Evolutionary conservation across 2,113 vertebrate species (phyloP), one percentile per base, ranked within the genome.

Genomic region (Caranx ignobilis): DNA sequence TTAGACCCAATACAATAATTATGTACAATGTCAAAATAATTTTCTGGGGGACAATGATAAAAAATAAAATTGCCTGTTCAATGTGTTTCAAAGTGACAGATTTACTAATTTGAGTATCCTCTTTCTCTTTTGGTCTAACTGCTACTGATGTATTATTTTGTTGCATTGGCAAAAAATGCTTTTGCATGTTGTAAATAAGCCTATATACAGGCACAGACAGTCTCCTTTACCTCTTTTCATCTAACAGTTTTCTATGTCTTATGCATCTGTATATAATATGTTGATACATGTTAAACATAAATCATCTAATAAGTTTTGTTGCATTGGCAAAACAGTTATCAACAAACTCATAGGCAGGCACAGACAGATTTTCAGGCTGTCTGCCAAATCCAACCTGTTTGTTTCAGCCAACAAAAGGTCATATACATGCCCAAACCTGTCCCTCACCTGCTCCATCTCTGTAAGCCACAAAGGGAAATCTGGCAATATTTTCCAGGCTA

Each of bases 401-500:
- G 26, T 62, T 3, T 32, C 26, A 55, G n/a, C 31, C 43, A 5
- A n/a, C 5, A 79, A 13, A 68, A 64, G 12, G 18, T 1, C 21
- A 13, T 0, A 32, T 13, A 39, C 18, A 10, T 0, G 5, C 18
- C 15, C 5, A 65, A 41, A 43, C 8, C 21, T 3, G 0, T 21
- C 3, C n/a, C 95, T 95, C 84, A 97, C 97, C 96, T 48, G 96
- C 97, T 19, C 96, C 96, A 0, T 97, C 96, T 72, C 88, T 96
- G 92, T 93, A 99, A 94, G 96, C 98, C 82, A 98, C 93, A 91
- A 97, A 99, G 0, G 98, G 98, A 71, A 99, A 99, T 32, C 96
- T 94, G 96, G 96, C 97, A 71, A 99, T 93, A 0, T 97, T 98
- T 41, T 96, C 96, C 45, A 99, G 91, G 21, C 97, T 96, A n/a